phyloP scores from a whole-genome alignment of 2,797 vertebrate genomes.

The Selene dorsalis region DNA sequence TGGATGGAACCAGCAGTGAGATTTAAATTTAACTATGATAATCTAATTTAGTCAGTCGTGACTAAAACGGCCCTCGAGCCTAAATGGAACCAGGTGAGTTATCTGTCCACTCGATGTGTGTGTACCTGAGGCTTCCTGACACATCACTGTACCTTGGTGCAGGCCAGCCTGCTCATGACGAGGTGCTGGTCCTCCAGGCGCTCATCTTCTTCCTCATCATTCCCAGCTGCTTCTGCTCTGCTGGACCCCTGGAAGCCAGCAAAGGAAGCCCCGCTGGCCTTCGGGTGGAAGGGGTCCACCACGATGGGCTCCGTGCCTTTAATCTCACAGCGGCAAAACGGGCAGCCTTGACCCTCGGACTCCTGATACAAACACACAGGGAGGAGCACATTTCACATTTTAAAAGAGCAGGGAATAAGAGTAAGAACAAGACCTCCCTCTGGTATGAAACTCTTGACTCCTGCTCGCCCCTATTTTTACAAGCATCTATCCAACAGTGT shows the following conservation, averaged over 20 bases:
- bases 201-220: conserved; percentile 95
- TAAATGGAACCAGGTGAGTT: neutral
- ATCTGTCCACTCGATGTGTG: neutral
- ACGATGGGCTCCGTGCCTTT: conserved; percentile 98
- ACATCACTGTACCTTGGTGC: conserved; percentile 88
- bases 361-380: conserved; percentile 83
- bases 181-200: conserved; percentile 93
- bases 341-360: conserved; percentile 97
- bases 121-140: neutral
- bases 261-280: conserved; percentile 84
- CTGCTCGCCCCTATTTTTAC: too few relatives aligned
- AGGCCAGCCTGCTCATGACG: conserved; percentile 94
- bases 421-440: neutral
- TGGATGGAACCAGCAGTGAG: neutral
- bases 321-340: conserved; percentile 98
- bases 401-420: neutral
- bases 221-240: conserved; percentile 86
- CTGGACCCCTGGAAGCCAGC: conserved; percentile 85
- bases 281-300: conserved; percentile 96
- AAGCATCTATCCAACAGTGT: too few relatives aligned
- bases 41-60: neutral
- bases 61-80: neutral
- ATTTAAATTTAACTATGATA: neutral
- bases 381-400: too few relatives aligned
- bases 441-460: neutral